These are phyloP conservation scores for Platypus cylindrus DNA, from an alignment of 2,888 invertebrate genomes.

Conservation along the genomic window DNA sequence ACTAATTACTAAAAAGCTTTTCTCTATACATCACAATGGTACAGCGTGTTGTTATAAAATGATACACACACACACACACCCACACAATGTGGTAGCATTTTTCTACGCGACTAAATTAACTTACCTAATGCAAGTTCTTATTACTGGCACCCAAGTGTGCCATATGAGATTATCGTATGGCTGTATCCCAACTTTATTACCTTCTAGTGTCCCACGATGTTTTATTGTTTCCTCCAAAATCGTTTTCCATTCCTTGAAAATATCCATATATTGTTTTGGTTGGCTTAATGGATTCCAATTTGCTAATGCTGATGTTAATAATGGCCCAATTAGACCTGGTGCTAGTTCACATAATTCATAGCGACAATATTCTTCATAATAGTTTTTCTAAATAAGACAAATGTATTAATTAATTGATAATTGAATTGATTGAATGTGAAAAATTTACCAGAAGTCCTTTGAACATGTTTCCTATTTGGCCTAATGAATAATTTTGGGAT, in stretches of 20 bases:
- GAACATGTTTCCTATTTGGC: slow-evolving; percentile 46
- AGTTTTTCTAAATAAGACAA: slow-evolving; percentile 38
- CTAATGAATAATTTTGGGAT: slow-evolving; percentile 41
- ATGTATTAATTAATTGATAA: no score
- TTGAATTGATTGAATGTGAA: no score
- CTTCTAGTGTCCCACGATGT: slow-evolving; percentile 34
- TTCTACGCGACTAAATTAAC: slow-evolving; percentile 33
- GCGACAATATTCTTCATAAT: slow-evolving; percentile 65
- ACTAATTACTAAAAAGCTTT: no score
- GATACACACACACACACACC: no score
- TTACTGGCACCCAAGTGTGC: slow-evolving; percentile 82
- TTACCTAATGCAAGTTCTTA: slow-evolving; percentile 61
- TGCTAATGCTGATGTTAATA: slow-evolving; percentile 61
- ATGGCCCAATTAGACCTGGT: slow-evolving; percentile 69
- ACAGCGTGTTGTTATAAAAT: no score
- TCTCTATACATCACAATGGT: no score
- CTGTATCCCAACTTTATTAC: slow-evolving; percentile 40
- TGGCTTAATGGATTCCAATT: slow-evolving; percentile 68
- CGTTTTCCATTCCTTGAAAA: slow-evolving; percentile 58
- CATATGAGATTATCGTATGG: slow-evolving; percentile 77
- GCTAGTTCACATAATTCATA: slow-evolving; percentile 76
- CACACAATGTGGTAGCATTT: no score
- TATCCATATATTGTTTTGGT: slow-evolving; percentile 50
- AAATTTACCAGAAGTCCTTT: slow-evolving; percentile 38
- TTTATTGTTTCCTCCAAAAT: slow-evolving; percentile 38